Percentiles rank a stretch among this genome's conserved stretches.
Conservation (phyloP, 2,113 vertebrate genomes). For the Oncorhynchus clarkii region DNA sequence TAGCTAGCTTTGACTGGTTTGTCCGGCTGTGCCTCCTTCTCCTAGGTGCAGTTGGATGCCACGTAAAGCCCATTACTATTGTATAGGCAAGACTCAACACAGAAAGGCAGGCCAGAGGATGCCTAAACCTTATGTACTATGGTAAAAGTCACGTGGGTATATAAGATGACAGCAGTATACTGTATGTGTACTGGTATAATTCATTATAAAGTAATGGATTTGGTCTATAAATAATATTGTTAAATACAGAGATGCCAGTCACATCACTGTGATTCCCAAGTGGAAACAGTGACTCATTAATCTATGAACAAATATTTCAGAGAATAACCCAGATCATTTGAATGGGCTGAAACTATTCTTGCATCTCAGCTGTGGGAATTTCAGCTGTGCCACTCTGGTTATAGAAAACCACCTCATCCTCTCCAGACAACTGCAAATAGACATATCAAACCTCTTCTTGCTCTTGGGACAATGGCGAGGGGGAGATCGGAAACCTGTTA, state of each 20-base stretch:
- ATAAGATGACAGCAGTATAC: background rate
- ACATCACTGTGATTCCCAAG: background rate
- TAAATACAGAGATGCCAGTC: too few relatives aligned
- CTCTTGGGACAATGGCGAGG: background rate
- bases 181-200: background rate
- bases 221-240: too few relatives aligned
- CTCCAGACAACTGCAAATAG: background rate
- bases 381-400: conserved; percentile 16
- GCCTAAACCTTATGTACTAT: background rate
- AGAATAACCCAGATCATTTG: conserved; percentile 61
- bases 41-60: conserved; percentile 66
- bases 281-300: conserved; percentile 31
- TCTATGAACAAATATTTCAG: conserved; percentile 36
- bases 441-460: background rate
- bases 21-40: conserved; percentile 70
- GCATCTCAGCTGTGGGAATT: conserved; percentile 54
- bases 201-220: background rate
- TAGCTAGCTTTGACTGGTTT: conserved; percentile 79
- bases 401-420: background rate
- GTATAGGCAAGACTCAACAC: background rate
- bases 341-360: conserved; percentile 62
- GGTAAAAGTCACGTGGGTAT: background rate
- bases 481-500: conserved; percentile 21
- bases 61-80: conserved; percentile 57
- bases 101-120: background rate